Conservation (phyloP, 1,140 invertebrate species). For the Ips typographus region DNA sequence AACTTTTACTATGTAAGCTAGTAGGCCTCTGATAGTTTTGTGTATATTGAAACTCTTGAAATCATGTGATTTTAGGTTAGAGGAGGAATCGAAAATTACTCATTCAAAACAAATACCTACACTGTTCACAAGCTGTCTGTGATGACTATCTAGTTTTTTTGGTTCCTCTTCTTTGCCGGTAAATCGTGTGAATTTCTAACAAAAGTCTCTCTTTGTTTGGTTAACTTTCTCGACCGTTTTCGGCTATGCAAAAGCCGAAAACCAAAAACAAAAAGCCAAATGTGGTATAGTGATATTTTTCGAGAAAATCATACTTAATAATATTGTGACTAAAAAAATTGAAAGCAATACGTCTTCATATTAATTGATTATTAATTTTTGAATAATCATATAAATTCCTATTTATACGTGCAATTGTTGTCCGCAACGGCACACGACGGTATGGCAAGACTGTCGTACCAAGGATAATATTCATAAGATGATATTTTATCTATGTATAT, state of each 20-base stretch:
- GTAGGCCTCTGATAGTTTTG: no score
- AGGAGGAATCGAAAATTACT: no score
- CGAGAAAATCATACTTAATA: slow-evolving; percentile 30
- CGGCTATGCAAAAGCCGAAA: no score
- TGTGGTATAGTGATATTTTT: slow-evolving; percentile 63
- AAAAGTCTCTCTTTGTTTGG: no score
- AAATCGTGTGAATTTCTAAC: no score
- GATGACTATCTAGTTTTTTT: no score
- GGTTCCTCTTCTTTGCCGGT: no score
- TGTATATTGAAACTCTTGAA: no score
- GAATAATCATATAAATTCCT: slow-evolving; percentile 33
- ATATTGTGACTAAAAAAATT: slow-evolving; percentile 62
- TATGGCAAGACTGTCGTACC: slow-evolving; percentile 27
- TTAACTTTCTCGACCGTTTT: no score
- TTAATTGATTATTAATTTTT: slow-evolving; percentile 52
- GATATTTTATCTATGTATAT: slow-evolving; percentile 50
- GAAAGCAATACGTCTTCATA: slow-evolving; percentile 67
- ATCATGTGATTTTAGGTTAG: no score
- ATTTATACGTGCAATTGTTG: slow-evolving; percentile 49
- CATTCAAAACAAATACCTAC: no score
- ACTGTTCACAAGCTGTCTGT: no score
- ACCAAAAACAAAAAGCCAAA: slow-evolving; percentile 41
- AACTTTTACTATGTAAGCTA: neutral
- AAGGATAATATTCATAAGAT: slow-evolving; percentile 40
- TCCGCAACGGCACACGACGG: slow-evolving; percentile 39